Evolutionary conservation across 2,888 invertebrate genomes (phyloP).

Genomic region (Hyalella azteca): DNA sequence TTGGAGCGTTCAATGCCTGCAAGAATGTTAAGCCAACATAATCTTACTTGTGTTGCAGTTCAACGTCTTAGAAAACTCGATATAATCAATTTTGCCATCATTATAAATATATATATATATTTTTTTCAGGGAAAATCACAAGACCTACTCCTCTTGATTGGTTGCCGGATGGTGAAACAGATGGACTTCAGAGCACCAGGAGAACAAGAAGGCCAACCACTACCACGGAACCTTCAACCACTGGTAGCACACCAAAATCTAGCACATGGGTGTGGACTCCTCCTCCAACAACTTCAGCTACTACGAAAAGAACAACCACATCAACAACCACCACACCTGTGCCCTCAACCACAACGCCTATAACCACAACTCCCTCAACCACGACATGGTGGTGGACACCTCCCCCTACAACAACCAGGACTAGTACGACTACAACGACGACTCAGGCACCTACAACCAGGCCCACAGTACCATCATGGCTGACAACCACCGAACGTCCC

Average conservation of each 20-base stretch:
- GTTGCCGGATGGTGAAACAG: slow-evolving; percentile 43
- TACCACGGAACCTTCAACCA: slow-evolving; percentile 60
- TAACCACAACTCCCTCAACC: slow-evolving; percentile 31
- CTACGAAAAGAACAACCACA: slow-evolving; percentile 61
- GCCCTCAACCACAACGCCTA: background rate
- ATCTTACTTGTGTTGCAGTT: too few relatives aligned
- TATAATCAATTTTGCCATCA: too few relatives aligned
- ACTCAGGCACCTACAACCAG: slow-evolving; percentile 57
- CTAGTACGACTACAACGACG: slow-evolving; percentile 45
- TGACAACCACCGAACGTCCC: slow-evolving; percentile 42
- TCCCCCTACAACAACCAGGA: slow-evolving; percentile 60
- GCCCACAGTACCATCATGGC: slow-evolving; percentile 59
- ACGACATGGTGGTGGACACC: slow-evolving; percentile 52
- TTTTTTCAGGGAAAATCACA: slow-evolving; percentile 39
- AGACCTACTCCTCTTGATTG: slow-evolving; percentile 31
- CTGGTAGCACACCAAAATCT: slow-evolving; percentile 62
- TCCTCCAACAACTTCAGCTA: slow-evolving; percentile 46
- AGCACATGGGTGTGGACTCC: slow-evolving; percentile 60
- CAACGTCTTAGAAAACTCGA: too few relatives aligned
- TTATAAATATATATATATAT: slow-evolving; percentile 40
- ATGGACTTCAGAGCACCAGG: slow-evolving; percentile 40
- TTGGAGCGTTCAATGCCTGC: too few relatives aligned
- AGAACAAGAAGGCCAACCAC: slow-evolving; percentile 53
- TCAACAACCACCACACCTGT: slow-evolving; percentile 59
- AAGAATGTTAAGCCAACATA: too few relatives aligned